phyloP scores from a whole-genome alignment of 37 sponge, comb jelly and placozoan genomes.

The Ephydatia muelleri region DNA sequence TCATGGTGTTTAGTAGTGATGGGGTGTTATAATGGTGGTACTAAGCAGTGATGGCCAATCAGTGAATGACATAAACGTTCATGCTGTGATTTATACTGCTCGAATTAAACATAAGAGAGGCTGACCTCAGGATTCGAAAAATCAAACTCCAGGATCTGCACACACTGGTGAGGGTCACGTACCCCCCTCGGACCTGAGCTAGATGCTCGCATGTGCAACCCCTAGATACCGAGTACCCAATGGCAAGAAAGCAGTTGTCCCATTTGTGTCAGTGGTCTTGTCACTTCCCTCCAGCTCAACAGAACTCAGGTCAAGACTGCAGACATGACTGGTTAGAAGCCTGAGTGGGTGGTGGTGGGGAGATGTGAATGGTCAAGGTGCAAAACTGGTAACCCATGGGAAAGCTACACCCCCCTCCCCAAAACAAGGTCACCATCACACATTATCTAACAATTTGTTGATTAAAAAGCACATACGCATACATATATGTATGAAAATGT shows the following conservation, averaged over 20 bases:
- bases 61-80: too few relatives aligned
- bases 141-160: constrained; percentile 37
- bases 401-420: too few relatives aligned
- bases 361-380: not conserved
- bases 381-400: not conserved
- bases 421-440: too few relatives aligned
- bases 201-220: constrained; percentile 66
- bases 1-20: too few relatives aligned
- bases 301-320: constrained; percentile 15
- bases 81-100: not conserved
- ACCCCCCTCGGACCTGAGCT: constrained; percentile 40
- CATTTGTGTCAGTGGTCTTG: not conserved
- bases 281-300: constrained; percentile 35
- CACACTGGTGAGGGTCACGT: constrained; percentile 14
- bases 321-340: constrained; percentile 5
- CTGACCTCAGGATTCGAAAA: constrained; percentile 63
- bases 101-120: not conserved
- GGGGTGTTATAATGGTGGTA: too few relatives aligned
- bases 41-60: too few relatives aligned
- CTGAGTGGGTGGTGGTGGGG: not conserved
- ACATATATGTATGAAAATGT: too few relatives aligned
- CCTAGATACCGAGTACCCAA: not conserved
- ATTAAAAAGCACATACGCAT: too few relatives aligned
- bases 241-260: not conserved
- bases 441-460: too few relatives aligned